These are phyloP conservation scores for Arothron firmamentum DNA, from an alignment of 2,113 vertebrate species.

Conservation along the genomic window DNA sequence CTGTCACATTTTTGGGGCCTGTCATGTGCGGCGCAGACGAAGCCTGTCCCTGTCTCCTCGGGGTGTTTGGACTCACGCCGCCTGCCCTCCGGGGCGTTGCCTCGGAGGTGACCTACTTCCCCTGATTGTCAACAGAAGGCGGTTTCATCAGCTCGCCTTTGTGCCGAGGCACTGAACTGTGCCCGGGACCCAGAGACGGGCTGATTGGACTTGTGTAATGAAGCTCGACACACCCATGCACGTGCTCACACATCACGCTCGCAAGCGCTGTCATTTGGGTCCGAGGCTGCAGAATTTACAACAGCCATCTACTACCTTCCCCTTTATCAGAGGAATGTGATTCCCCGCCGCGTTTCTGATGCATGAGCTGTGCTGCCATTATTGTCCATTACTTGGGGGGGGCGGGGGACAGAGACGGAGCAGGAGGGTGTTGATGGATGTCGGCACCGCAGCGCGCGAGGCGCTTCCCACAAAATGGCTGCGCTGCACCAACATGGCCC, in stretches of 20 bases:
- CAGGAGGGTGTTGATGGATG: constrained; percentile 63
- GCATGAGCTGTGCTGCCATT: constrained; percentile 43
- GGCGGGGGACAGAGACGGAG: constrained; percentile 52
- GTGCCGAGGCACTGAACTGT: constrained; percentile 72
- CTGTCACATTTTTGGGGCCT: constrained; percentile 2
- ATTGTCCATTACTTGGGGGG: constrained; percentile 57
- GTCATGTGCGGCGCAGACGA: constrained; percentile 26
- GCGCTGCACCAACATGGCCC: constrained; percentile 62
- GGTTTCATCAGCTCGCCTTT: constrained; percentile 63
- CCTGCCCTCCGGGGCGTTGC: constrained; percentile 56
- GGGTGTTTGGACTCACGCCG: constrained; percentile 38
- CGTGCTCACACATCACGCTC: constrained; percentile 5
- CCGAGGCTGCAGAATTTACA: constrained; percentile 59
- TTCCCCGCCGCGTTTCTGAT: constrained; percentile 39
- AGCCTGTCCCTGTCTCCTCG: constrained; percentile 30
- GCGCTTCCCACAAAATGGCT: constrained; percentile 66
- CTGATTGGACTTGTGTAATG: constrained; percentile 68
- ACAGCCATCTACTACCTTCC: constrained; percentile 61
- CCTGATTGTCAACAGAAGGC: constrained; percentile 70
- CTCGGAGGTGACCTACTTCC: constrained; percentile 75
- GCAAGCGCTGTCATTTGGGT: constrained; percentile 31
- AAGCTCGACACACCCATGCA: constrained; percentile 57
- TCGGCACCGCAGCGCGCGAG: constrained; percentile 30
- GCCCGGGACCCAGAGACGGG: constrained; percentile 54
- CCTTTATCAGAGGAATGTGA: constrained; percentile 61